These are phyloP conservation scores for Phoebastria nigripes DNA, from an alignment of 2,797 vertebrate genomes.

Conservation along the genomic window DNA sequence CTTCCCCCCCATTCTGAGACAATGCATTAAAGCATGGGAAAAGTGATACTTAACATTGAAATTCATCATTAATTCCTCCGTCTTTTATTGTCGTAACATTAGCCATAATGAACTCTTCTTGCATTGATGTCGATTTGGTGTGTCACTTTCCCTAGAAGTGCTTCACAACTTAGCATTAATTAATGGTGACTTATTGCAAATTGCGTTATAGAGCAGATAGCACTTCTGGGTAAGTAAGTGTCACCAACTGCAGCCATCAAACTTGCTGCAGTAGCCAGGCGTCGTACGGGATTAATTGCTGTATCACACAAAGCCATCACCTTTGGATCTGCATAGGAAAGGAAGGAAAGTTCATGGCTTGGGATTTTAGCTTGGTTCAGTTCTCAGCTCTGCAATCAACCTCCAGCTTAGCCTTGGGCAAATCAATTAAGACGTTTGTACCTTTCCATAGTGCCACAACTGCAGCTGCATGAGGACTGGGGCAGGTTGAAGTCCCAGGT, in stretches of 20 bases:
- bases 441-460: background rate
- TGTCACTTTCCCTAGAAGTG: constrained; percentile 62
- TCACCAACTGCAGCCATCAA: constrained; percentile 50
- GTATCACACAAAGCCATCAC: background rate
- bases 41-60: constrained; percentile 63
- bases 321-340: background rate
- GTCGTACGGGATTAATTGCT: constrained; percentile 10
- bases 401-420: background rate
- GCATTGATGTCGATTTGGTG: constrained; percentile 60
- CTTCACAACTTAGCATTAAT: constrained; percentile 72
- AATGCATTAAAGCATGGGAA: constrained; percentile 20
- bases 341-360: background rate
- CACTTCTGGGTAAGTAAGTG: constrained; percentile 66
- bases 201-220: constrained; percentile 68
- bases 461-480: background rate
- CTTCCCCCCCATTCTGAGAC: background rate
- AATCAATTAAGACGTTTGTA: background rate
- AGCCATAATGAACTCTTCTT: constrained; percentile 72
- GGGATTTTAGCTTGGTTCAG: background rate
- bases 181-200: constrained; percentile 76
- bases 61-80: constrained; percentile 68
- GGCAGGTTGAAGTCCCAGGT: background rate
- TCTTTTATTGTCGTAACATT: constrained; percentile 65
- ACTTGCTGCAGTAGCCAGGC: background rate
- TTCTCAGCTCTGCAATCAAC: background rate